phyloP scores from a whole-genome alignment of 2,797 vertebrate species.

The Karalla daura region DNA sequence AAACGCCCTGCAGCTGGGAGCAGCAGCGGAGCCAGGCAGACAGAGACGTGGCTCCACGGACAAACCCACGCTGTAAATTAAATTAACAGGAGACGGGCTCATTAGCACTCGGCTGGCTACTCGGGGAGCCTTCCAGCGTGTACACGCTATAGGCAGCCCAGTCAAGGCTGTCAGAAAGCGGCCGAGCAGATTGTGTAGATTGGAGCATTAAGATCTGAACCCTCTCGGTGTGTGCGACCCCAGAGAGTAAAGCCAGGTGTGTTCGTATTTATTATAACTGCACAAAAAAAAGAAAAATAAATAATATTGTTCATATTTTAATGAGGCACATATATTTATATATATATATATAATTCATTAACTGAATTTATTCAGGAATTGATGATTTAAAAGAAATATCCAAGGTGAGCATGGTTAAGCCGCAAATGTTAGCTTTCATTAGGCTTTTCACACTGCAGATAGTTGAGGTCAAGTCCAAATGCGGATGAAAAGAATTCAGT shows the following conservation, averaged over 20 bases:
- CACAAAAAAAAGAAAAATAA: background rate
- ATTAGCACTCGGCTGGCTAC: slow-evolving; percentile 67
- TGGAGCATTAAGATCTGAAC: slow-evolving; percentile 8
- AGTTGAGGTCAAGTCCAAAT: no score
- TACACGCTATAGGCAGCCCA: slow-evolving; percentile 36
- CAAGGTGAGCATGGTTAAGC: background rate
- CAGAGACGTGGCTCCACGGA: slow-evolving; percentile 34
- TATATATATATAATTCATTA: background rate
- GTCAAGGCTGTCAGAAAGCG: slow-evolving; percentile 31
- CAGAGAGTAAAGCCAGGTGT: background rate
- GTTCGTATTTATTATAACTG: background rate
- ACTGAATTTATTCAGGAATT: background rate
- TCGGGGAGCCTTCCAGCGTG: slow-evolving; percentile 46
- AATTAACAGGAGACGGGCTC: slow-evolving; percentile 70
- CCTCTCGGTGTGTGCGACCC: background rate
- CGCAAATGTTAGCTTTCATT: no score
- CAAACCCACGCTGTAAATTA: slow-evolving; percentile 57
- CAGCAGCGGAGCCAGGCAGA: slow-evolving; percentile 24
- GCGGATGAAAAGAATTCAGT: no score
- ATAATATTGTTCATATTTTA: background rate
- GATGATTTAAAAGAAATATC: background rate
- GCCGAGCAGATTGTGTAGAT: slow-evolving; percentile 17
- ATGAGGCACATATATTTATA: background rate
- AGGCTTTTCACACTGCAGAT: background rate
- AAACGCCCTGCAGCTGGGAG: slow-evolving; percentile 56